Base-by-base conservation (phyloP, 2,113 vertebrate genomes). In the Chionomys nivalis region DNA sequence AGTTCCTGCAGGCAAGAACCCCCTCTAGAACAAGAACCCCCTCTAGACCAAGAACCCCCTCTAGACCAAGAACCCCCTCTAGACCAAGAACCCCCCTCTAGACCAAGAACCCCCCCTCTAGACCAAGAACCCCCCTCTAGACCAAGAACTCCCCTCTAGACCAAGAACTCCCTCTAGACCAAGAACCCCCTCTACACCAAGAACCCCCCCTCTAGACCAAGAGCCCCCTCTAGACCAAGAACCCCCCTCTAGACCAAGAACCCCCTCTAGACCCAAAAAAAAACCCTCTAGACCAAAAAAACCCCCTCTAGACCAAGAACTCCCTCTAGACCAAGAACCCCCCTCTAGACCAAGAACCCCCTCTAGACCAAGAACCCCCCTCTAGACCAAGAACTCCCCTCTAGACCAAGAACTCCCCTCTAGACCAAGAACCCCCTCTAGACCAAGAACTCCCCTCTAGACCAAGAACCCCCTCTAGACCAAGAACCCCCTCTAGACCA, bases 1-100 rank as follows among this genome's bases (percentile, higher is more conserved):
- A 98, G 11, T 97, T 98, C 55, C 78, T 93, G 12, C 58, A 95
- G 96, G 96, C 1, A 88, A 90, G 92, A 52, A 39, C 81, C 11
- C 42, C 66, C 65, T 4, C 24, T 3, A 12, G 23, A 61, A 65
- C 33, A 14, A 49, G 8, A 49, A 49, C 8, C 49, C 42, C 66
- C 58, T 4, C 26, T 2, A 13, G 23, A 63, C 70, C 28, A 14
- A 52, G 11, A 52, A 52, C 1, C 49, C 42, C 66, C 65, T 4
- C 26, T 3, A 13, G 23, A 63, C 70, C 33, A 14, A 52, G 8
- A n/a, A n/a, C n/a, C n/a, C 42, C 66, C 65, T 4, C 26, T 3
- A 13, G 23, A 63, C 70, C 33, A 14, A 52, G 8, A n/a, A n/a
- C n/a, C n/a, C n/a, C 42, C 66, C 65, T 4, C 26, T 3, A 13